Conservation (phyloP, 35 echinoderm and acorn worm species). For the Eucidaris tribuloides region DNA sequence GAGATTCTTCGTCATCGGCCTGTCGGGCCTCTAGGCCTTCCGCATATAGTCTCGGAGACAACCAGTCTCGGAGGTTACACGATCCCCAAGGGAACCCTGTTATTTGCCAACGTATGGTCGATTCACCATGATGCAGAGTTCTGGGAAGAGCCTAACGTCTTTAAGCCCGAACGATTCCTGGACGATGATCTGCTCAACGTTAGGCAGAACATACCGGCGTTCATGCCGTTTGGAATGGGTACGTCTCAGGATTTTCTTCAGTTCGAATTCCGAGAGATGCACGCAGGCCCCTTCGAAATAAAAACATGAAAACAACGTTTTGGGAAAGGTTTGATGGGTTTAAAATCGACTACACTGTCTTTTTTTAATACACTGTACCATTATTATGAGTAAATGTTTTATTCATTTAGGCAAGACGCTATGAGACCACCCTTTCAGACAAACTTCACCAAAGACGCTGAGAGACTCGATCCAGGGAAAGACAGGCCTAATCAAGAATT, state of each 20-base stretch:
- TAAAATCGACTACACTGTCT: too few relatives aligned
- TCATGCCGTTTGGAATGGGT: slow-evolving; percentile 25
- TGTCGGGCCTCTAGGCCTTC: slow-evolving; percentile 12
- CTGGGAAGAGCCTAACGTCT: slow-evolving; percentile 38
- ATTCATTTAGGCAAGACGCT: too few relatives aligned
- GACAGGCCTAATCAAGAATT: too few relatives aligned
- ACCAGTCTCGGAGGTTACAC: slow-evolving; percentile 13
- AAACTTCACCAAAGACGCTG: too few relatives aligned
- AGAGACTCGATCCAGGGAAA: too few relatives aligned
- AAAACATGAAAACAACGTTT: too few relatives aligned
- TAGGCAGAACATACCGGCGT: background rate
- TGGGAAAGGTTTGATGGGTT: too few relatives aligned
- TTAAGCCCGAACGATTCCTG: slow-evolving; percentile 29
- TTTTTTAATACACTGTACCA: too few relatives aligned
- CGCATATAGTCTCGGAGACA: slow-evolving; percentile 15
- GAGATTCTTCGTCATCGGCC: slow-evolving; percentile 16
- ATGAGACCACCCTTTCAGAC: too few relatives aligned
- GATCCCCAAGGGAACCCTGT: slow-evolving; percentile 18
- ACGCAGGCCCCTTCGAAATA: too few relatives aligned
- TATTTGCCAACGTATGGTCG: slow-evolving; percentile 32
- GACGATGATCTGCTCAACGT: background rate
- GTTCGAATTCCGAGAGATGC: too few relatives aligned
- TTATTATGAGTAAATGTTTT: too few relatives aligned
- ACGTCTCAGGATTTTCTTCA: background rate
- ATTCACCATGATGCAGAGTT: slow-evolving; percentile 15